Evolutionary conservation across 2,888 invertebrate species (phyloP).

Genomic region (Cabera pusaria): DNA sequence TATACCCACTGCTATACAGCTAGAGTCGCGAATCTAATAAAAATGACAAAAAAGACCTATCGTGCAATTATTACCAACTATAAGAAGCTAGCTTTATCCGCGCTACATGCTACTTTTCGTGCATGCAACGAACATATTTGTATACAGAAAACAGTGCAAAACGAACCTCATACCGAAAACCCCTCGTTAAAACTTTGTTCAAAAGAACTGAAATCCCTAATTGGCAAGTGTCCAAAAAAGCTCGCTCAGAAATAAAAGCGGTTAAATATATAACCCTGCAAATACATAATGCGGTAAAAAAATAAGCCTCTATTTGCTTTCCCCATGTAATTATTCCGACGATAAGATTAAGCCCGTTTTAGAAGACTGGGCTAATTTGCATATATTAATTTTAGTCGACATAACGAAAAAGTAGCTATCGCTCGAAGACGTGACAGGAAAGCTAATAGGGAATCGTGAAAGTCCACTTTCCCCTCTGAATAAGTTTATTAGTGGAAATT

Average conservation of each 20-base stretch:
- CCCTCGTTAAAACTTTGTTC: slow-evolving; percentile 10
- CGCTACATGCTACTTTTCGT: too few species aligned
- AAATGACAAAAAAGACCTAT: too few species aligned
- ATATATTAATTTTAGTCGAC: slow-evolving; percentile 65
- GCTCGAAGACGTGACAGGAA: slow-evolving; percentile 53
- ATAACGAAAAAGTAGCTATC: slow-evolving; percentile 51
- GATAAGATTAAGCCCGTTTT: slow-evolving; percentile 65
- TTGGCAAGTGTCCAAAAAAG: slow-evolving; percentile 42
- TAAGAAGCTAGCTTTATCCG: too few species aligned
- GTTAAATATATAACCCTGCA: too few species aligned
- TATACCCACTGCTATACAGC: too few species aligned
- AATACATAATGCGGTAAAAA: slow-evolving; percentile 25
- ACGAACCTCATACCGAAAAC: not conserved
- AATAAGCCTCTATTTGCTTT: slow-evolving; percentile 49
- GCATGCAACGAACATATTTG: too few species aligned
- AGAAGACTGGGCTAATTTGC: slow-evolving; percentile 62
- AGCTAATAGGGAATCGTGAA: slow-evolving; percentile 47
- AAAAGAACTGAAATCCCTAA: slow-evolving; percentile 28
- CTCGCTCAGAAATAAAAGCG: slow-evolving; percentile 17
- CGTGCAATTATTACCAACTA: too few species aligned
- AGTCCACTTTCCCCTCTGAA: slow-evolving; percentile 8
- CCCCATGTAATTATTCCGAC: slow-evolving; percentile 55
- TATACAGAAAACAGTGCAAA: too few species aligned
- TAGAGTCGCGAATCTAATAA: too few species aligned
- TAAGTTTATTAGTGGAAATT: slow-evolving; percentile 20